Conservation (phyloP, 2,113 vertebrate genomes). For the Microcebus griseorufus region DNA sequence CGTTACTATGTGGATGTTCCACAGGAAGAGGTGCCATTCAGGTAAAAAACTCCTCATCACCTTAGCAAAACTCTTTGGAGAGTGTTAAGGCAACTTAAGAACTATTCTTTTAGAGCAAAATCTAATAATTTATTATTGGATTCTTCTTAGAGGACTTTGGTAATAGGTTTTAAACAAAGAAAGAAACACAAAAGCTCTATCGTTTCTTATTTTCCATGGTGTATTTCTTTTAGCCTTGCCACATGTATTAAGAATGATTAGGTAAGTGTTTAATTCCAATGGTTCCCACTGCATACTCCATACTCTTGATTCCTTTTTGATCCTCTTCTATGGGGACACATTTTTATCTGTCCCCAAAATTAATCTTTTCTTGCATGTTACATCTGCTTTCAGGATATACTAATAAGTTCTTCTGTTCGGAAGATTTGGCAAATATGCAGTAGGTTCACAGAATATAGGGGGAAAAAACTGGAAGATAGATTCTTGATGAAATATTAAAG, state of each 20-base stretch:
- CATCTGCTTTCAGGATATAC: neutral
- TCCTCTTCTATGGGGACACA: neutral
- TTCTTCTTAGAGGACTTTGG: neutral
- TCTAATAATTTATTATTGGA: neutral
- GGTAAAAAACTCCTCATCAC: constrained; percentile 82
- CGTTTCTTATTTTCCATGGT: constrained; percentile 7
- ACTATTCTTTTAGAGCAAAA: neutral
- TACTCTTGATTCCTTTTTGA: neutral
- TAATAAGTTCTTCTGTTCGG: neutral
- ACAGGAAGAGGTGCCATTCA: constrained; percentile 91
- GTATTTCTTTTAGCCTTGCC: constrained; percentile 14
- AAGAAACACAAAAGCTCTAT: neutral
- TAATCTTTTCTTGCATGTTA: neutral
- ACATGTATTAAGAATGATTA: neutral
- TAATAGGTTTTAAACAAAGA: neutral
- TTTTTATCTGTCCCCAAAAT: neutral
- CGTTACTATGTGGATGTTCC: constrained; percentile 93
- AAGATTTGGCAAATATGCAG: neutral
- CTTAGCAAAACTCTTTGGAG: neutral
- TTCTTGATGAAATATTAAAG: neutral
- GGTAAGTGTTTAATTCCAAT: neutral
- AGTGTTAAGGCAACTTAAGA: neutral
- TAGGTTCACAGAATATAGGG: neutral
- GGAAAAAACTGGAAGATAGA: neutral
- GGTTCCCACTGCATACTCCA: neutral